Evolutionary conservation across 2,888 invertebrate species (phyloP), one percentile per base, ranked within the genome.

Genomic region (Drosophila siamana): DNA sequence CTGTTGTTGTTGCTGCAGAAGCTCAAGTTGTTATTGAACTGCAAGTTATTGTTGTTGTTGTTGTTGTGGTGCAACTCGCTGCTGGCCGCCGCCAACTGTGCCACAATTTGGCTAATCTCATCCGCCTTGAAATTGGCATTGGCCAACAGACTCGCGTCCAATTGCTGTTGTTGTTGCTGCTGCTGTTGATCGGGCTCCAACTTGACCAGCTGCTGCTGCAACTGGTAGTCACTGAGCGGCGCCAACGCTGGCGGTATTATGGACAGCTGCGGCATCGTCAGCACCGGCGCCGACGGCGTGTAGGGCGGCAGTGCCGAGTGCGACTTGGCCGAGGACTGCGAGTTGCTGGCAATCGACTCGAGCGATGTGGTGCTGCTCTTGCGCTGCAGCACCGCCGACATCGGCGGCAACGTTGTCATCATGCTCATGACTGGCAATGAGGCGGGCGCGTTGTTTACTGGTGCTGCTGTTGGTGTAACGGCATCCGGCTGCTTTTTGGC

Each of bases 401-500:
- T 63, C 8, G 82, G 74, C 5, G 80, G 76, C 38, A 80, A 57
- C 15, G 76, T 66, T 9, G 66, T 68, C 46, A 68, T 68, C 46
- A 68, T 40, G 11, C 26, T 38, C 44, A 68, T 24, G 9, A 43
- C 56, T 9, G 70, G 26, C 50, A 69, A 48, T 9, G 59, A 47
- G 48, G 24, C 59, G 52, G 33, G 62, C 4, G 38, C 55, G 11
- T 26, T 33, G 13, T 4, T 33, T 11, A 1, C 33, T n/a, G 28
- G 9, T 28, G 3, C 28, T 28, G 9, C 8, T 28, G 28, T 11
- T 8, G 28, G 3, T 28, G 28, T 8, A 28, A 4, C 9, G 3
- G 67, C 40, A 6, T 72, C 69, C 11, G 30, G 52, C 48, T 52
- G 78, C 40, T 94, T 94, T 79, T 94, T 94, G 74, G 92, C 93